These are phyloP conservation scores for Nothura maculosa DNA, from an alignment of 2,797 vertebrate genomes.

Conservation along the genomic window DNA sequence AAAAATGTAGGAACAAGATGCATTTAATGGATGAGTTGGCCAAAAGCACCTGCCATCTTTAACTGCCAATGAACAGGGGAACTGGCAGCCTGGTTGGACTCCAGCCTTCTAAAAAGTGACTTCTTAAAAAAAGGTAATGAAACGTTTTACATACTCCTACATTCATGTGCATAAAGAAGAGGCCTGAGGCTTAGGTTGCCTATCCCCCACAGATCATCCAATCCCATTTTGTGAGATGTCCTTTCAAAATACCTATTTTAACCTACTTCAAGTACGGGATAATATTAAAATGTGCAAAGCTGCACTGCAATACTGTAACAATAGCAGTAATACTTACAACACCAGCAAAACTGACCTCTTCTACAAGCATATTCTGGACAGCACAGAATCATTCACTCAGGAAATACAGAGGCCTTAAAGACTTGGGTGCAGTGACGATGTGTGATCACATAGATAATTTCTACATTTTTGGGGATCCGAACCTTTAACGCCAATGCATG, in stretches of 20 bases:
- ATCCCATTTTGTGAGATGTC: background rate
- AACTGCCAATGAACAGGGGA: background rate
- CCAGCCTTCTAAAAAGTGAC: background rate
- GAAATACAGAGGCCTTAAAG: constrained; percentile 16
- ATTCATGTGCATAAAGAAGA: background rate
- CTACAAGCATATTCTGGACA: background rate
- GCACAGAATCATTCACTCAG: constrained; percentile 6
- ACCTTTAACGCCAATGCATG: background rate
- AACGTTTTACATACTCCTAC: constrained; percentile 1
- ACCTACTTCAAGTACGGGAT: background rate
- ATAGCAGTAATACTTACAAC: background rate
- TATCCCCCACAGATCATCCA: constrained; percentile 4
- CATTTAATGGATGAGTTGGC: background rate
- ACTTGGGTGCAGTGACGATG: accelerated
- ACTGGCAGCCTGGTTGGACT: background rate
- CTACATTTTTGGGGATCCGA: background rate
- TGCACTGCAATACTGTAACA: background rate
- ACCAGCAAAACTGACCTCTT: constrained; percentile 16
- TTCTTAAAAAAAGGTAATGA: constrained; percentile 22
- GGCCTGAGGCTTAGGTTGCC: constrained; percentile 7
- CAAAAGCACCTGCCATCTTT: background rate
- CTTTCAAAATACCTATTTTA: constrained; percentile 39
- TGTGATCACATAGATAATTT: background rate
- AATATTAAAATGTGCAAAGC: constrained; percentile 9
- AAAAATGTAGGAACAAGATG: background rate